phyloP scores from a whole-genome alignment of 2,113 vertebrate species.

The Gavialis gangeticus region DNA sequence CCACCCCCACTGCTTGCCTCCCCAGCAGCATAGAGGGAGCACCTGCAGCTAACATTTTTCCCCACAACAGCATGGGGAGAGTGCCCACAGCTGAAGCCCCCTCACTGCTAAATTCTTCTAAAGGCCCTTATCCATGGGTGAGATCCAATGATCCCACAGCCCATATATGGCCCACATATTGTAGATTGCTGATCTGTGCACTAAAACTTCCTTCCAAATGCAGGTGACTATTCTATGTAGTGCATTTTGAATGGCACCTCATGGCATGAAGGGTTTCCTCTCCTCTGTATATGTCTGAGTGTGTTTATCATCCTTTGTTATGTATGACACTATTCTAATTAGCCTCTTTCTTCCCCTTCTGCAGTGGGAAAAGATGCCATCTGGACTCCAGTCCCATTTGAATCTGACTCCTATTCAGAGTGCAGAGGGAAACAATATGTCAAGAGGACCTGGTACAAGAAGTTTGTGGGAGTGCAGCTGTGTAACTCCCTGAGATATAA shows the following conservation, averaged over 20 bases:
- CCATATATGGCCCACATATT: too few species aligned
- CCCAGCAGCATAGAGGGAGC: too few species aligned
- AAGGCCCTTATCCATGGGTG: too few species aligned
- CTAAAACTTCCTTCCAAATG: not conserved
- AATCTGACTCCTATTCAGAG: conserved; percentile 91
- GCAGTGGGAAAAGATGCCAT: conserved; percentile 95
- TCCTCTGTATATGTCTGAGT: not conserved
- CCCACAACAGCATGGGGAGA: too few species aligned
- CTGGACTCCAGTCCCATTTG: conserved; percentile 95
- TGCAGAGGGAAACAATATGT: conserved; percentile 94
- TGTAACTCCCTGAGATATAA: conserved; percentile 99
- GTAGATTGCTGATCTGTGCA: too few species aligned
- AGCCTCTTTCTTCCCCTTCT: conserved; percentile 23
- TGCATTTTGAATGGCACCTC: not conserved
- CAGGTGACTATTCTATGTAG: not conserved
- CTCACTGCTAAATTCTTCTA: too few species aligned
- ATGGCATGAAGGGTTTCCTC: not conserved
- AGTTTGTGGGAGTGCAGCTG: conserved; percentile 98
- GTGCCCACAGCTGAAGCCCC: too few species aligned
- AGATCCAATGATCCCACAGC: too few species aligned
- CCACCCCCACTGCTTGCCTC: too few species aligned
- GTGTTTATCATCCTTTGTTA: not conserved
- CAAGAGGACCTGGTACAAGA: conserved; percentile 98
- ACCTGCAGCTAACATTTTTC: too few species aligned
- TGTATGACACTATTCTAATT: not conserved